Evolutionary conservation across 2,888 invertebrate genomes (phyloP), one percentile per base, ranked within the genome.

Genomic region (Globia sparganii): DNA sequence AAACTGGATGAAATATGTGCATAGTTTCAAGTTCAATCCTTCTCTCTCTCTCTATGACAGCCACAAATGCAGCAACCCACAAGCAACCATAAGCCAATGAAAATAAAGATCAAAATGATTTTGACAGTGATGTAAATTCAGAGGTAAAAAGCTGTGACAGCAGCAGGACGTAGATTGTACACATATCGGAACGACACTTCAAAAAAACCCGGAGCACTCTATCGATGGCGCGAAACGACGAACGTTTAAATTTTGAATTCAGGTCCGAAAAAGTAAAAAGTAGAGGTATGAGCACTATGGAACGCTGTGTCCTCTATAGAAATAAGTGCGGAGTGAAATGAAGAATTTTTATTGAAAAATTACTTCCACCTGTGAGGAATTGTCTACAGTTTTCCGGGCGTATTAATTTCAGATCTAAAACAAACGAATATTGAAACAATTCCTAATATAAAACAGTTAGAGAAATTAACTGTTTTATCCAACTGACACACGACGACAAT

Each of bases 251-350:
- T 49, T 34, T 18, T 1, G 34, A 71, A 75, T 62, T 25, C 40
- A 5, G 31, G 1, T n/a, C n/a, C 15, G 15, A 40, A 75, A 70
- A 72, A 40, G 28, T 28, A 70, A 72, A 75, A 72, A 49, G n/a
- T 15, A 61, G 37, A 59, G 15, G 43, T 37, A 31, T 59, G 61
- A 15, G 61, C 25, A n/a, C 28, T 31, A 49, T 40, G 8, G 18
- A 61, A 46, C 11, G 25, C 28, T 59, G 34, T 28, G 34, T 25
- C 37, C n/a, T 28, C 6, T 61, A 34, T 18, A 15, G 34, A 46
- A 46, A 46, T 6, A 11, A 37, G 28, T 28, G 18, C 21, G 59
- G 6, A n/a, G 9, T 2, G 1, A 67, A 37, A 69, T 1, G 28
- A 46, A 28, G 28, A 11, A 8, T 15, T 46, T 49, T 25, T 25